A percentile compares a stretch with the other conserved stretches of the same genome.
Evolutionary conservation across 2,888 invertebrate genomes (phyloP).

Genomic region (Halocaridina rubra): DNA sequence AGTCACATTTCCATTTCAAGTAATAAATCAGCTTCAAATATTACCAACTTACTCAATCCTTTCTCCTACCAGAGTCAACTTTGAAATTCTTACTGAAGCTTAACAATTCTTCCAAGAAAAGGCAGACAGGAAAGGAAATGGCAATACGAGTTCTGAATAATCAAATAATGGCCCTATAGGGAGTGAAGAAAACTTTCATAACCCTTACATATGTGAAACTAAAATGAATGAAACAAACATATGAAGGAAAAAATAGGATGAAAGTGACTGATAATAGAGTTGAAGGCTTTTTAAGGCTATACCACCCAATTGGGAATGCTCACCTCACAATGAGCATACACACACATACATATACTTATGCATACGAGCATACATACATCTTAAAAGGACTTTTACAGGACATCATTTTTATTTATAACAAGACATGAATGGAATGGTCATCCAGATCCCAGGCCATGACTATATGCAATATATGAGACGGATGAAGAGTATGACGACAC

Average conservation of each 20-base stretch:
- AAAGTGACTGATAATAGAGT: background rate
- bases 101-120: too few relatives aligned
- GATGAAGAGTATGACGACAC: background rate
- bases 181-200: background rate
- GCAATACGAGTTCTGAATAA: too few relatives aligned
- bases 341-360: background rate
- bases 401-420: background rate
- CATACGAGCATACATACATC: background rate
- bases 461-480: background rate
- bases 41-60: too few relatives aligned
- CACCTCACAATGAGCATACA: background rate
- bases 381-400: background rate
- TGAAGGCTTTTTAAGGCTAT: background rate
- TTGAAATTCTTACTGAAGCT: too few relatives aligned
- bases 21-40: too few relatives aligned
- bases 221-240: background rate
- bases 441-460: constrained; percentile 15
- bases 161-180: too few relatives aligned
- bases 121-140: too few relatives aligned
- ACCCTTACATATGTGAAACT: background rate
- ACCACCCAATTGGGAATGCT: constrained; percentile 3
- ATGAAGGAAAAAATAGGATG: background rate
- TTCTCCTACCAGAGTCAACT: too few relatives aligned
- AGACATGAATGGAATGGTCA: constrained; percentile 19
- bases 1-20: too few relatives aligned